Evolutionary conservation across 2,113 vertebrate species (phyloP), one percentile per base, ranked within the genome.

Genomic region (Alligator sinensis): DNA sequence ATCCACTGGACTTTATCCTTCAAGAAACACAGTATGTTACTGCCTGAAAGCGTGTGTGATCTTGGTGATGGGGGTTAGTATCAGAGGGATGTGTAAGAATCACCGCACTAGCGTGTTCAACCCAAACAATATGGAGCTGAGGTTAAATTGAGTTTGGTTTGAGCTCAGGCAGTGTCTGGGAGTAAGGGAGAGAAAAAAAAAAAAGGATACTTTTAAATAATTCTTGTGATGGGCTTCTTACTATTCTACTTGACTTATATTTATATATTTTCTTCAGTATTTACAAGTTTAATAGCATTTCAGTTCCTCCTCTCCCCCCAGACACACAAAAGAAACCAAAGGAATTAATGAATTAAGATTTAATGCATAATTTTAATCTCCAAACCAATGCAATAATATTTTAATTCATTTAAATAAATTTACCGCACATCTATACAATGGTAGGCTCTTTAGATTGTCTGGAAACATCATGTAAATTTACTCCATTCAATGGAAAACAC

Each of bases 321-420:
- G 84, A 47, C 79, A 81, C 64, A 91, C 80, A 93, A 95, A 90
- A 85, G 9, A 76, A 76, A 63, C 92, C 58, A 86, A 59, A 94
- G 74, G 81, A 96, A 95, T 90, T 77, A 72, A 66, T 84, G 74
- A 89, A 77, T 90, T 77, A 84, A 80, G 94, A 88, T 91, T 90
- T 95, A 96, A 96, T 89, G 30, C 66, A 59, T 82, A 68, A 80
- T 34, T 93, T 94, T 92, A 97, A 96, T 91, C 82, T 93, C 34
- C 82, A 94, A 76, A 78, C 87, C 66, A 94, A 92, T 74, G 54
- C 70, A 93, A 96, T 92, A 88, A 88, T 74, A 64, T 27, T 92
- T 57, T 60, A 96, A 81, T 82, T 93, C 78, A 92, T 89, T 95
- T 92, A 89, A 94, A 93, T 72, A 64, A 84, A 95, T 95, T 95